These are phyloP conservation scores for Garrulus glandarius DNA, from an alignment of 2,797 vertebrate species.

Conservation along the genomic window DNA sequence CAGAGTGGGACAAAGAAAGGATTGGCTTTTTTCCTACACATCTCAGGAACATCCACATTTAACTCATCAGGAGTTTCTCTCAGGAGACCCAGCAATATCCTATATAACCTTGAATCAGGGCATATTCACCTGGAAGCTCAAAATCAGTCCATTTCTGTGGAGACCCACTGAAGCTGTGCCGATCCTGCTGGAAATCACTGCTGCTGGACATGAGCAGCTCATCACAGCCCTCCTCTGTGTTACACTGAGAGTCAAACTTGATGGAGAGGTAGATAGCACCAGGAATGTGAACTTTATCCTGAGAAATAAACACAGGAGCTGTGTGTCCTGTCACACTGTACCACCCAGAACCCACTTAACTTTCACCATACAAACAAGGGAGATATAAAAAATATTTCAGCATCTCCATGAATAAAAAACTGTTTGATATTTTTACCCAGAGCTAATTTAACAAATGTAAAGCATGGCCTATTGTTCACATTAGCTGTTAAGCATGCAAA, in stretches of 20 bases:
- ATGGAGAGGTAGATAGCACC: slow-evolving; percentile 96
- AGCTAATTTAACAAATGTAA: background rate
- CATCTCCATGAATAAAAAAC: background rate
- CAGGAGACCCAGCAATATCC: background rate
- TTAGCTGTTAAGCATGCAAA: background rate
- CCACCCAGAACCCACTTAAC: background rate
- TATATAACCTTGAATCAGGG: accelerated
- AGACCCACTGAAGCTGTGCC: slow-evolving; percentile 93
- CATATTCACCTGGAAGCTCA: slow-evolving; percentile 88
- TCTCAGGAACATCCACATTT: background rate
- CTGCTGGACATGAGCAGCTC: slow-evolving; percentile 94
- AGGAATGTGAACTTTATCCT: slow-evolving; percentile 98
- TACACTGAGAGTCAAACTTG: slow-evolving; percentile 93
- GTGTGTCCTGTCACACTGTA: background rate
- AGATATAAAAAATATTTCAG: background rate
- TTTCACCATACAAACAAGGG: background rate
- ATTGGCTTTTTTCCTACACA: background rate
- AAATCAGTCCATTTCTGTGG: slow-evolving; percentile 95
- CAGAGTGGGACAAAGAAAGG: background rate
- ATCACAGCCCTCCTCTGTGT: slow-evolving; percentile 95
- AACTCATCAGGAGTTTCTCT: background rate
- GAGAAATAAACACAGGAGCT: background rate
- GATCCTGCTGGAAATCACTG: slow-evolving; percentile 90
- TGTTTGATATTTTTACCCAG: background rate
- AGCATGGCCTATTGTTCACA: background rate